These are phyloP conservation scores for Aldrovandia affinis DNA, from an alignment of 2,797 vertebrate species.

Conservation along the genomic window DNA sequence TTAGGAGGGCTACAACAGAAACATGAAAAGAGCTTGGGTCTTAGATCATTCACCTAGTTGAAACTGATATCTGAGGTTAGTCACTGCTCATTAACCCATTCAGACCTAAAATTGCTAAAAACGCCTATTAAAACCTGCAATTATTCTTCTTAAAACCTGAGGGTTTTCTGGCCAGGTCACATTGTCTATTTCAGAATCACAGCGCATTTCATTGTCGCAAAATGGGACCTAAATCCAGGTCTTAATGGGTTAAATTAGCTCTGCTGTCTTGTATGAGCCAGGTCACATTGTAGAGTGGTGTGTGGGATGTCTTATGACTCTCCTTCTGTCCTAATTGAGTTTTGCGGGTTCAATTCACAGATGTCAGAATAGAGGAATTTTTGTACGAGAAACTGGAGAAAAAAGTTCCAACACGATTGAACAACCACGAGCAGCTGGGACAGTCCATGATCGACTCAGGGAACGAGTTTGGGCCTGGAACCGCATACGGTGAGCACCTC, in stretches of 20 bases:
- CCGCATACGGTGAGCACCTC: constrained; percentile 87
- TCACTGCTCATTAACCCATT: background rate
- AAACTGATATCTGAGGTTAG: background rate
- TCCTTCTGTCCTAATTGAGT: constrained; percentile 61
- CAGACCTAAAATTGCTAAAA: too few species aligned
- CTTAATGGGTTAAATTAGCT: too few species aligned
- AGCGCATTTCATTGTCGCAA: too few species aligned
- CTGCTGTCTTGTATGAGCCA: constrained; percentile 7
- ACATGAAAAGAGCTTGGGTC: background rate
- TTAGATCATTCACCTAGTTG: background rate
- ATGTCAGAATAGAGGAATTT: constrained; percentile 97
- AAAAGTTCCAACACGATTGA: constrained; percentile 90
- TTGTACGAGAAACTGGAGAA: constrained; percentile 98
- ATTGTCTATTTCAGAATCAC: too few species aligned
- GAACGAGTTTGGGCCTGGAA: constrained; percentile 92
- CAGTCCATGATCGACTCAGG: constrained; percentile 95
- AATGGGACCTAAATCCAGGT: too few species aligned
- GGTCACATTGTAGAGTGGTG: constrained; percentile 16
- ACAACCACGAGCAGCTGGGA: constrained; percentile 93
- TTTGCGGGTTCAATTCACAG: constrained; percentile 71
- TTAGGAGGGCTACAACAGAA: background rate
- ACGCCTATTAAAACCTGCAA: too few species aligned
- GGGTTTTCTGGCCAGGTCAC: too few species aligned
- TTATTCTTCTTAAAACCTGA: too few species aligned
- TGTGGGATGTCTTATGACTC: constrained; percentile 57